phyloP scores from a whole-genome alignment of 2,113 vertebrate species.

The Laterallus jamaicensis region DNA sequence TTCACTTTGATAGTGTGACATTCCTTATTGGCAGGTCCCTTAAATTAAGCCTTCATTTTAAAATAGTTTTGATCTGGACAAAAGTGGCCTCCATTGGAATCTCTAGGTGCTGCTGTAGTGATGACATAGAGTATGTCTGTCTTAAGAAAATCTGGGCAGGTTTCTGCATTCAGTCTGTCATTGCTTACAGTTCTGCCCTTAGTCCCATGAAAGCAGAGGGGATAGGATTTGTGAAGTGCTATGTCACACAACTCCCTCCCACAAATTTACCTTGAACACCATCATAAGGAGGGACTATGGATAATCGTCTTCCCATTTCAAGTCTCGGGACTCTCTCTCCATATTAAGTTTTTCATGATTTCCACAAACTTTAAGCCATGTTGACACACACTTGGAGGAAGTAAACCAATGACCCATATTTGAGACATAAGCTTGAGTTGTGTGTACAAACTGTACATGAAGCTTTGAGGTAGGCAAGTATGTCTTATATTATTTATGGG shows the following conservation, averaged over 20 bases:
- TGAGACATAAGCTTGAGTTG: not conserved
- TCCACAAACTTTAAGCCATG: not conserved
- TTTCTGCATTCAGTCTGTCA: not conserved
- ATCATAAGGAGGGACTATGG: not conserved
- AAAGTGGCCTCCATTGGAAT: not conserved
- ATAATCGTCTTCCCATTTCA: not conserved
- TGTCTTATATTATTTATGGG: not conserved
- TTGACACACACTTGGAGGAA: not conserved
- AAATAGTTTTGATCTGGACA: not conserved
- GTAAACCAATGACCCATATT: not conserved
- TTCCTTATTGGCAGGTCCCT: not conserved
- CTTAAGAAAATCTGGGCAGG: not conserved
- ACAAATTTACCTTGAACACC: not conserved
- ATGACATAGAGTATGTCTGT: not conserved
- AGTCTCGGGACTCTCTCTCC: not conserved
- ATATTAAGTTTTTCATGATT: not conserved
- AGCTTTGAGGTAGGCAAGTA: not conserved
- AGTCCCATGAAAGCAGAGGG: not conserved
- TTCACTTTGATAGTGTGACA: not conserved
- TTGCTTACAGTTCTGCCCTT: not conserved
- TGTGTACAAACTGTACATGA: not conserved
- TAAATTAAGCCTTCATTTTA: not conserved
- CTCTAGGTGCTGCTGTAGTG: not conserved
- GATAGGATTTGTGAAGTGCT: not conserved
- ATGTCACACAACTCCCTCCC: fast-evolving